Conservation (phyloP, 2,113 vertebrate genomes). For the Struthidea cinerea region DNA sequence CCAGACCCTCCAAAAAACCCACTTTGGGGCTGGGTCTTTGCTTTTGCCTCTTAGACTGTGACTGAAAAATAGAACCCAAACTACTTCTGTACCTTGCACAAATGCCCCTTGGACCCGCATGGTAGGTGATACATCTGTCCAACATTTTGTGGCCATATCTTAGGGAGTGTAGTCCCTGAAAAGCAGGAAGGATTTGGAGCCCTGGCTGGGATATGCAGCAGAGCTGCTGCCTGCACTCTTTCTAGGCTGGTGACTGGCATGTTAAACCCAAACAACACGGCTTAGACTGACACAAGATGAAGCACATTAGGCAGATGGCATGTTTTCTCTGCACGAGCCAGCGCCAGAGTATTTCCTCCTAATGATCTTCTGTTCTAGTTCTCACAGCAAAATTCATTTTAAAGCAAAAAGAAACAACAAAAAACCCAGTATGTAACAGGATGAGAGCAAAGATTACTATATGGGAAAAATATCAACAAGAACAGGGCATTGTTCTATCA, state of each 20-base stretch:
- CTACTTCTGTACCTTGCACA: not conserved
- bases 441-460: slow-evolving; percentile 15
- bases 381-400: slow-evolving; percentile 44
- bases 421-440: not conserved
- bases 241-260: slow-evolving; percentile 20
- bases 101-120: not conserved
- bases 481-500: not conserved
- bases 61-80: not conserved
- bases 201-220: not conserved
- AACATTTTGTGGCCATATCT: not conserved
- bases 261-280: slow-evolving; percentile 38
- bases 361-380: slow-evolving; percentile 31
- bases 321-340: slow-evolving; percentile 31
- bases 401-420: slow-evolving; percentile 25
- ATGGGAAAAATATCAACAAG: slow-evolving; percentile 12
- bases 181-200: not conserved
- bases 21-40: not conserved
- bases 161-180: not conserved
- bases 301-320: slow-evolving; percentile 55
- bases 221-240: not conserved
- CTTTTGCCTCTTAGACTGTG: not conserved
- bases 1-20: not conserved
- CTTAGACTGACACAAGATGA: slow-evolving; percentile 43
- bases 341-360: not conserved
- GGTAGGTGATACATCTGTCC: not conserved